These are phyloP conservation scores for Drosophila anomalata DNA, from an alignment of 2,888 invertebrate genomes.

Conservation along the genomic window DNA sequence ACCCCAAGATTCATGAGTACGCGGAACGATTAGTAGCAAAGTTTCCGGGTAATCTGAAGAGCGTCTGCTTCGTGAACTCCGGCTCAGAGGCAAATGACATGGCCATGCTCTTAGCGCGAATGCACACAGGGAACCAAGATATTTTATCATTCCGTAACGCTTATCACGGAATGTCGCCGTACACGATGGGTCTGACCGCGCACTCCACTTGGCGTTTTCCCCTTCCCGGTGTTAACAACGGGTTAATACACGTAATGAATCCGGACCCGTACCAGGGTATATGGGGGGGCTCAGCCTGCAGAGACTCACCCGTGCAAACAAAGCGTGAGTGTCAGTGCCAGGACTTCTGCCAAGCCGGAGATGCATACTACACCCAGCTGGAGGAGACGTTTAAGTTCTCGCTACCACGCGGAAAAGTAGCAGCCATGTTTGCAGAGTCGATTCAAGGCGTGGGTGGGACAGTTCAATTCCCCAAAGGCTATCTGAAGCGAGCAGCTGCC, in stretches of 20 bases:
- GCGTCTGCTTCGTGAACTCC: constrained; percentile 97
- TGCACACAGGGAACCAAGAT: constrained; percentile 93
- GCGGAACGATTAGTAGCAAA: constrained; percentile 91
- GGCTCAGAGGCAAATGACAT: constrained; percentile 99
- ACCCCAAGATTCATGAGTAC: constrained; percentile 96
- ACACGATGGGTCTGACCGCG: constrained; percentile 92
- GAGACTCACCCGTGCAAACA: constrained; percentile 93
- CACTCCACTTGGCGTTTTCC: constrained; percentile 92
- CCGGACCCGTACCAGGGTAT: constrained; percentile 96
- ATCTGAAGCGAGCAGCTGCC: constrained; percentile 91
- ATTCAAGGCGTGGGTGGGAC: constrained; percentile 98
- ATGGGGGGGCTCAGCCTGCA: constrained; percentile 94
- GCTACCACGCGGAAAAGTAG: constrained; percentile 90
- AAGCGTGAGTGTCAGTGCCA: constrained; percentile 88
- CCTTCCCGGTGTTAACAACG: constrained; percentile 87
- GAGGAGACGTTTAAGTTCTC: constrained; percentile 90
- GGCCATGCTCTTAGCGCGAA: constrained; percentile 93
- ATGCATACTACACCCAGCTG: constrained; percentile 91
- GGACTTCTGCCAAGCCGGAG: constrained; percentile 89
- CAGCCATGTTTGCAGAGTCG: constrained; percentile 96
- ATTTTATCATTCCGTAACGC: constrained; percentile 93
- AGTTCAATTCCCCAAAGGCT: constrained; percentile 96
- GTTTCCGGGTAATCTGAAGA: constrained; percentile 94
- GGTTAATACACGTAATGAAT: constrained; percentile 94
- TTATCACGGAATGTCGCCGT: constrained; percentile 96